phyloP scores from a whole-genome alignment of 1,140 invertebrate species.

The Megathymus violae region DNA sequence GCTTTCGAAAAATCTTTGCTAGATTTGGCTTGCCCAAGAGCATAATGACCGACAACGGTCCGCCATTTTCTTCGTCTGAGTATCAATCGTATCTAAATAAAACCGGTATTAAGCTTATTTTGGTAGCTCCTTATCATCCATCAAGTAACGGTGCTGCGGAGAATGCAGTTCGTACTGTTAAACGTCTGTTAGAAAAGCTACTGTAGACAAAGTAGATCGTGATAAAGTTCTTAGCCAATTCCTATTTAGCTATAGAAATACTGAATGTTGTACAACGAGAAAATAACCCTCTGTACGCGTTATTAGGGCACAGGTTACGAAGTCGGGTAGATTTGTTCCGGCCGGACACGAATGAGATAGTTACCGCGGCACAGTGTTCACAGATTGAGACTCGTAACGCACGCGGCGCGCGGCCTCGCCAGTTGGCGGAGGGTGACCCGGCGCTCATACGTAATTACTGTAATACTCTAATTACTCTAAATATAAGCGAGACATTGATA shows the following conservation, averaged over 20 bases:
- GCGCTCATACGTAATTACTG: not conserved
- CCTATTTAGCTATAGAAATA: not conserved
- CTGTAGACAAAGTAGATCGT: not conserved
- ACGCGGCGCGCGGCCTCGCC: not conserved
- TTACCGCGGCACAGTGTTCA: too few species aligned
- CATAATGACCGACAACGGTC: too few species aligned
- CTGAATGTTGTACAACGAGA: not conserved
- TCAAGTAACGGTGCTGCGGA: too few species aligned
- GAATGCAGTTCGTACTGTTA: too few species aligned
- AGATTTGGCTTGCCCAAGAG: too few species aligned
- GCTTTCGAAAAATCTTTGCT: too few species aligned
- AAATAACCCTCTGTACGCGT: not conserved
- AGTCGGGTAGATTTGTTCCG: not conserved
- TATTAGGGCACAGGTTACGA: not conserved
- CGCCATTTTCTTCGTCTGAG: too few species aligned
- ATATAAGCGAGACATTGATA: not conserved
- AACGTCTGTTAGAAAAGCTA: too few species aligned
- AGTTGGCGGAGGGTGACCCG: not conserved
- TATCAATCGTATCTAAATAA: too few species aligned
- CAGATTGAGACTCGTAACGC: not conserved
- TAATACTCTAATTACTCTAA: not conserved
- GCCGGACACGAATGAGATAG: too few species aligned
- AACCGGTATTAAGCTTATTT: too few species aligned
- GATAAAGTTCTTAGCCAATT: not conserved
- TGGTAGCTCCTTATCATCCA: too few species aligned